Percentiles rank a stretch among this genome's conserved stretches.
These are phyloP conservation scores for Epizoanthus stellaris DNA, from an alignment of 92 coral and sea anemone species.

Conservation along the genomic window DNA sequence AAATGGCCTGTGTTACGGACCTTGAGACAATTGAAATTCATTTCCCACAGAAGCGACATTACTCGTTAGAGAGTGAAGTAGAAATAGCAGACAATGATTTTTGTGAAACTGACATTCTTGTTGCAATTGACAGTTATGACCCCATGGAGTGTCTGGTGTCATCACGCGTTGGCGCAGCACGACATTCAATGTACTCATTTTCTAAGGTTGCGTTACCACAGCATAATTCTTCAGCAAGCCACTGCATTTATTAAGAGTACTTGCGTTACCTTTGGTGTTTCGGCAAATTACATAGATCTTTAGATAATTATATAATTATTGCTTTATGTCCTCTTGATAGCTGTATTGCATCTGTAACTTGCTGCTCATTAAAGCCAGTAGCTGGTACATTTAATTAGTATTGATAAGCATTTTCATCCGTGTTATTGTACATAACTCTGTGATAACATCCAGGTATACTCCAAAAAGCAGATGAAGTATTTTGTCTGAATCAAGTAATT, in stretches of 20 bases:
- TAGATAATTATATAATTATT: too few relatives aligned
- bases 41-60: slow-evolving; percentile 40
- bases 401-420: too few relatives aligned
- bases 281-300: too few relatives aligned
- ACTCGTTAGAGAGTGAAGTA: slow-evolving; percentile 28
- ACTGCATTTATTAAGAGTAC: neutral
- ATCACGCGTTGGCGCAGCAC: slow-evolving; percentile 1
- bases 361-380: too few relatives aligned
- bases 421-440: too few relatives aligned
- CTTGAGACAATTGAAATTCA: slow-evolving; percentile 13
- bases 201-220: neutral
- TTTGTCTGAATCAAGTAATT: too few relatives aligned
- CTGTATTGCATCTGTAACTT: too few relatives aligned
- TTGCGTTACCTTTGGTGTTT: too few relatives aligned
- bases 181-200: slow-evolving; percentile 5
- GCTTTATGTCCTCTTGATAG: too few relatives aligned
- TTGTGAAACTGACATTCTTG: slow-evolving; percentile 41
- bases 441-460: too few relatives aligned
- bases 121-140: slow-evolving; percentile 22
- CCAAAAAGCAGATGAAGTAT: too few relatives aligned
- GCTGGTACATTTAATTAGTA: too few relatives aligned
- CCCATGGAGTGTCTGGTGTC: slow-evolving; percentile 25
- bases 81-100: slow-evolving; percentile 23
- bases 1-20: neutral
- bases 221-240: slow-evolving; percentile 7